Evolutionary conservation across 2,797 vertebrate genomes (phyloP).

Genomic region (Enteromius argenteus): DNA sequence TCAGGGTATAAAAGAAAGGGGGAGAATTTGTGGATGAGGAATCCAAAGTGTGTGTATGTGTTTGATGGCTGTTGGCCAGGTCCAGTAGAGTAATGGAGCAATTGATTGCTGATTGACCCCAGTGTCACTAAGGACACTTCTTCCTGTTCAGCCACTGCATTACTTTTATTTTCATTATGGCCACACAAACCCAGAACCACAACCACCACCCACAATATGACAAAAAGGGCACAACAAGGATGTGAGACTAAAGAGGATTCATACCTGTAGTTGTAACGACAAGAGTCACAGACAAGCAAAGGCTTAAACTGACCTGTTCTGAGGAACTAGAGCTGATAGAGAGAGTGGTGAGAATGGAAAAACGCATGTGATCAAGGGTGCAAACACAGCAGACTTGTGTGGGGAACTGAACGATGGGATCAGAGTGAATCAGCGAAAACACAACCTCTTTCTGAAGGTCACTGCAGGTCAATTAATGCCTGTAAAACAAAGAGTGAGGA

Average conservation of each 20-base stretch:
- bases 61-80: slow-evolving; percentile 69
- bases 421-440: slow-evolving; percentile 55
- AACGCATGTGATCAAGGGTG: slow-evolving; percentile 22
- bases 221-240: background rate
- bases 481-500: slow-evolving; percentile 37
- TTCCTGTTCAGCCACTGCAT: slow-evolving; percentile 66
- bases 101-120: slow-evolving; percentile 78
- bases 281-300: background rate
- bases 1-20: background rate
- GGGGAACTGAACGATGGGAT: slow-evolving; percentile 41
- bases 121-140: slow-evolving; percentile 51
- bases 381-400: slow-evolving; percentile 42
- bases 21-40: slow-evolving; percentile 10
- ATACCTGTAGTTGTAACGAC: background rate
- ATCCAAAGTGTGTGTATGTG: slow-evolving; percentile 32
- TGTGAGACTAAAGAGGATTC: background rate
- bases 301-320: slow-evolving; percentile 9
- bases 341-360: slow-evolving; percentile 10
- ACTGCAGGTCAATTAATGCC: slow-evolving; percentile 44
- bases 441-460: slow-evolving; percentile 48
- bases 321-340: background rate
- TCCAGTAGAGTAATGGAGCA: slow-evolving; percentile 69
- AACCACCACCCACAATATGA: background rate
- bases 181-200: slow-evolving; percentile 14
- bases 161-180: slow-evolving; percentile 63